Base-by-base conservation (phyloP, 2,113 vertebrate genomes). In the Paramisgurnus dabryanus region DNA sequence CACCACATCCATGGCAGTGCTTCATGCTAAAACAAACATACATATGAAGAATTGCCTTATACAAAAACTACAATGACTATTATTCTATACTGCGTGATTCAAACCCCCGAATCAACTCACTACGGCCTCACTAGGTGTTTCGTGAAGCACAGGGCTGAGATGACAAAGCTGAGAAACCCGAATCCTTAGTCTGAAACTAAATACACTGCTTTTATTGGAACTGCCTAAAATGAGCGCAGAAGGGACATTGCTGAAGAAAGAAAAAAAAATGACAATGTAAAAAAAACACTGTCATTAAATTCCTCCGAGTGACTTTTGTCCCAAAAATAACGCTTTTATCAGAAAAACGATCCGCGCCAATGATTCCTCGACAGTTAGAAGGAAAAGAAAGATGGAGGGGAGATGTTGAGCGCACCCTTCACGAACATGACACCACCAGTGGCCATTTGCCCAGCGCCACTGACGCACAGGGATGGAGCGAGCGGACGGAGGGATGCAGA, bases 341-440 rank as follows among this genome's bases (percentile, higher is more conserved):
- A 84, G 93, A 92, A 95, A 95, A 93, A 93, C 65, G 87, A 95
- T 94, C 91, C 88, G 74, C 89, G 88, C 80, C 80, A 93, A 92
- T 71, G 90, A 95, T 92, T 94, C 88, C 88, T 90, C 45, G 78
- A 91, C 91, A 93, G 90, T 93, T 93, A 73, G 50, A 86, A 55
- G 65, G 27, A 47, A 74, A 68, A 78, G 67, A 92, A 93, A 90
- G 91, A 93, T 84, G 89, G 91, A 92, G 90, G 87, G 89, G 84
- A 78, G 65, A 55, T 75, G 81, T 86, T 90, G 90, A 93, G 90
- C 88, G 91, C 93, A 94, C 90, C 92, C 93, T 94, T 92, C 91
- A 89, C 90, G 92, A 95, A 96, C 91, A 93, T 91, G 95, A 96
- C 94, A 95, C 95, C 94, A 88, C 90, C 91, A 87, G 88, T 93